Evolutionary conservation across 2,888 invertebrate species (phyloP), one percentile per base, ranked within the genome.

Genomic region (Amphipyra tragopoginis): DNA sequence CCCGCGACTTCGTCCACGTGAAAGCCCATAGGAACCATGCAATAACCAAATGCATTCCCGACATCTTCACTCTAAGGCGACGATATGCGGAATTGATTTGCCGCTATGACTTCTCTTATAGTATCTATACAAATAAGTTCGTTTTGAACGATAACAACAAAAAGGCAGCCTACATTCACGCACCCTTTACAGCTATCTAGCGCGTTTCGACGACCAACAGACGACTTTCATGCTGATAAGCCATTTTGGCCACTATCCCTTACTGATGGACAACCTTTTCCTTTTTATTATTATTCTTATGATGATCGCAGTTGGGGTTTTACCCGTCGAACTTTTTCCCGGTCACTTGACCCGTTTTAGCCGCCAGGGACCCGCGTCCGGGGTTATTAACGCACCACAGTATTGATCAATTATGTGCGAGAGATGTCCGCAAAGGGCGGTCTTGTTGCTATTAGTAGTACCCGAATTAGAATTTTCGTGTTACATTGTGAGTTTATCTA

Each of bases 351-450:
- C 42, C 67, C 59, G 53, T 49, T 72, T 50, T 11, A 42, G 21
- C 3, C 13, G 26, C 13, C 38, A 44, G 33, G 43, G 66, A 65
- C 29, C 7, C n/a, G 5, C 36, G 43, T 33, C 15, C n/a, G 1
- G 43, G 21, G 51, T 52, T 65, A 57, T 72, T 45, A 44, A 44
- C 39, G 21, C 9, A 15, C 45, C 9, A 13, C 33, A 5, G n/a
- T 57, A 52, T 38, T 49, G 72, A 68, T 38, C 52, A 49, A 72
- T 52, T 47, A 52, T 44, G 51, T 11, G 44, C 9, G 39, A 65
- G 11, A 51, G n/a, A 40, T 36, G 29, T 43, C 36, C 44, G 15
- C 48, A 40, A 48, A 52, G 51, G 21, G 36, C 13, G 43, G 43
- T 34, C 43, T 14, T n/a, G 5, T 52, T 10, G 11, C 2, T 44